phyloP scores from a whole-genome alignment of 1,140 invertebrate genomes.

The Cotesia typhae region DNA sequence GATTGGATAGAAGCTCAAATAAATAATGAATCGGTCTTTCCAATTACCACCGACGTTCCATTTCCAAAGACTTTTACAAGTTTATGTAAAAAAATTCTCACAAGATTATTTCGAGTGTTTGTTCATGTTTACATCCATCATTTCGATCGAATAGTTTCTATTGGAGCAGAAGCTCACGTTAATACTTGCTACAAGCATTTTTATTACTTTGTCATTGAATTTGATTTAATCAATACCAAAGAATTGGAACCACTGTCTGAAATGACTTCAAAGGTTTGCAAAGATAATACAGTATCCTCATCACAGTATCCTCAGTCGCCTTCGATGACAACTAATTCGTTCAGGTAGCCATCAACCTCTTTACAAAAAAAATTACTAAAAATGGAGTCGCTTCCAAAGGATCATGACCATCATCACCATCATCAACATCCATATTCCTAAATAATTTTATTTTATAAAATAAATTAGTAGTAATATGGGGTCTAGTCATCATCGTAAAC shows the following conservation, averaged over 20 bases:
- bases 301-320: conserved; percentile 43
- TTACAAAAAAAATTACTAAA: not conserved
- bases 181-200: conserved; percentile 98
- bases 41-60: conserved; percentile 83
- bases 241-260: conserved; percentile 88
- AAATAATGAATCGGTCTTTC: conserved; percentile 89
- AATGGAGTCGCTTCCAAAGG: not conserved
- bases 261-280: conserved; percentile 79
- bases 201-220: conserved; percentile 93
- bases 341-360: no score
- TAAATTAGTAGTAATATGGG: no score
- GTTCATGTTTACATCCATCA: conserved; percentile 98
- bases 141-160: conserved; percentile 88
- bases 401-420: not conserved
- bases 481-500: conserved; percentile 5
- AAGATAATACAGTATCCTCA: conserved; percentile 56
- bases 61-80: conserved; percentile 87
- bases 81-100: conserved; percentile 89
- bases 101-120: conserved; percentile 91
- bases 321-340: conserved; percentile 11
- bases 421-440: not conserved
- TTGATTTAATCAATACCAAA: conserved; percentile 84
- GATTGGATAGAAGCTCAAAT: conserved; percentile 95
- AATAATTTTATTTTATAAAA: not conserved
- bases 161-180: conserved; percentile 93